Base-by-base conservation (phyloP, 2,113 vertebrate genomes). In the Girardinichthys multiradiatus region DNA sequence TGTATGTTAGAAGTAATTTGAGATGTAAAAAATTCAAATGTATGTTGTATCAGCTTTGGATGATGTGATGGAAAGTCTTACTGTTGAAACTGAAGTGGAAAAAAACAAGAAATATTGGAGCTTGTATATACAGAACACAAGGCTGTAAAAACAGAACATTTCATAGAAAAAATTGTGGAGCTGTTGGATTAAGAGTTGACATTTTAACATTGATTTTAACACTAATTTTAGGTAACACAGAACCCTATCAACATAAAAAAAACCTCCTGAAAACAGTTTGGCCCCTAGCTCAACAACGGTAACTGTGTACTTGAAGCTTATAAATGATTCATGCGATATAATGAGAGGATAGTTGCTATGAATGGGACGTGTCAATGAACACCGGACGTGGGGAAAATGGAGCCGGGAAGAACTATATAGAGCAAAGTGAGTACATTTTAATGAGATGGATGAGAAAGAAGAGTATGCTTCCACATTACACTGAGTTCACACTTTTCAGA, bases 301-400 rank as follows among this genome's bases (percentile, higher is more conserved):
- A 79, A 61, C 77, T 80, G 73, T 75, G 62, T 74, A 31, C 69
- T 39, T 63, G 69, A 86, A 89, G 84, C 74, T 9, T 42, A 39
- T 91, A 78, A 89, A 91, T 85, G 86, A 90, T 90, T 83, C 77
- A 92, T 82, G 63, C 79, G 74, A 27, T 65, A 83, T 81, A 90
- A 90, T 87, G 82, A 81, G 84, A 72, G 80, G 68, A 81, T 64
- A 66, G 13, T 48, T 27, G 72, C 64, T 35, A 27, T 42, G 59
- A 31, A 48, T 69, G 68, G 70, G 71, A 63, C 71, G 69, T 69
- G 71, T 74, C 60, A n/a, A 65, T 70, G 74, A 69, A 37, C 75
- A 66, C 13, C 19, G 64, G 60, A 76, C 21, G 48, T 24, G 21
- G 48, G 11, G 54, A 64, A 78, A 76, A 63, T 3, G 15, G 1